These are phyloP conservation scores for Morpho helenor DNA, from an alignment of 2,888 invertebrate genomes.

Conservation along the genomic window DNA sequence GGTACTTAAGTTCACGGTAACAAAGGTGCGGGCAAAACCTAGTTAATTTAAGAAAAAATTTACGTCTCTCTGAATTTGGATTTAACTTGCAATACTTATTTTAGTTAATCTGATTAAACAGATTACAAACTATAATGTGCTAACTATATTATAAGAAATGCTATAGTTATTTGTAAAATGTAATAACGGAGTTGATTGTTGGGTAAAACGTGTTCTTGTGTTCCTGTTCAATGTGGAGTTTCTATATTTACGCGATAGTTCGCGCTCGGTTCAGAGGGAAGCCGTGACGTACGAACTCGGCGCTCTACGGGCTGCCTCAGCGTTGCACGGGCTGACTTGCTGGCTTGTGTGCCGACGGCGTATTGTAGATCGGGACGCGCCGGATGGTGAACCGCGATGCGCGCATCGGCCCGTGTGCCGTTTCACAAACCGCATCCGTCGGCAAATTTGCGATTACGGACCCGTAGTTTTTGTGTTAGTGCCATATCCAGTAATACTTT, in stretches of 20 bases:
- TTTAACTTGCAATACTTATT: no score
- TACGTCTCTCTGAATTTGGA: no score
- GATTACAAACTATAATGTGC: neutral
- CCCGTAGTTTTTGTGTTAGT: slow-evolving; percentile 44
- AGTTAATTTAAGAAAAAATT: no score
- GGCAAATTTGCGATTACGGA: slow-evolving; percentile 38
- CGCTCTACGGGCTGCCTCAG: slow-evolving; percentile 32
- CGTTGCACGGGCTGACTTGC: slow-evolving; percentile 28
- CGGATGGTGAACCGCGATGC: slow-evolving; percentile 33
- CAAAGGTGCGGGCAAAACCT: no score
- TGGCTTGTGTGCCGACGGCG: slow-evolving; percentile 33
- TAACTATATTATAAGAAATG: neutral
- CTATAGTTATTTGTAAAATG: slow-evolving; percentile 23
- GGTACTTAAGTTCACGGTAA: no score
- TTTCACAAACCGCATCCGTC: slow-evolving; percentile 38
- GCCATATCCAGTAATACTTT: slow-evolving; percentile 31
- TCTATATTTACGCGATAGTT: slow-evolving; percentile 73
- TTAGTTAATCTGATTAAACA: no score
- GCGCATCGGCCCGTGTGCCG: slow-evolving; percentile 35
- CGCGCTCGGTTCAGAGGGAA: slow-evolving; percentile 65
- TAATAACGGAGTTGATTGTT: slow-evolving; percentile 32
- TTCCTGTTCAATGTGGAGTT: slow-evolving; percentile 64
- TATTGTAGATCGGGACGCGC: slow-evolving; percentile 49
- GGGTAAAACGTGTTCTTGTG: slow-evolving; percentile 49
- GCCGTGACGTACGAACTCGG: slow-evolving; percentile 49